phyloP scores from a whole-genome alignment of 2,113 vertebrate genomes.

The Myrmecobius fasciatus region DNA sequence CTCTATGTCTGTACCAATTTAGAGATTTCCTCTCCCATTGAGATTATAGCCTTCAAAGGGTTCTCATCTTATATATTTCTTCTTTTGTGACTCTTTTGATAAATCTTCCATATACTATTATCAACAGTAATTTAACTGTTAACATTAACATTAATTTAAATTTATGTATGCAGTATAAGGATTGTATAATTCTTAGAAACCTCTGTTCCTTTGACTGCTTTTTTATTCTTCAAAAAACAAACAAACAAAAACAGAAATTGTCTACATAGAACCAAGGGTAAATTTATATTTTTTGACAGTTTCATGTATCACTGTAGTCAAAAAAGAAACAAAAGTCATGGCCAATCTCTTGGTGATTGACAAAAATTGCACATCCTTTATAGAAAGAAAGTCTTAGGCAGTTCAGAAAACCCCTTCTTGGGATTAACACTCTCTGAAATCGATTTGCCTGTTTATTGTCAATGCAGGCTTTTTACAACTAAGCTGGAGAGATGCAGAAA shows the following conservation, averaged over 20 bases:
- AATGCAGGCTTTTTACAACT: constrained; percentile 40
- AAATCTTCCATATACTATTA: background rate
- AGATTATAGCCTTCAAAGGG: background rate
- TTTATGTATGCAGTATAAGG: background rate
- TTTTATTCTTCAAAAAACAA: background rate
- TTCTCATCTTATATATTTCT: background rate
- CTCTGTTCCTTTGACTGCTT: background rate
- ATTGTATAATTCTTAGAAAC: background rate
- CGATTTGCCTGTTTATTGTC: constrained; percentile 3
- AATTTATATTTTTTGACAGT: background rate
- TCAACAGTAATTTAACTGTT: too few relatives aligned
- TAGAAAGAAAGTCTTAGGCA: background rate
- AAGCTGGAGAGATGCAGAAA: background rate
- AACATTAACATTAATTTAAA: background rate
- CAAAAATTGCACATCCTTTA: background rate
- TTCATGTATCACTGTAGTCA: background rate
- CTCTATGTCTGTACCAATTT: background rate
- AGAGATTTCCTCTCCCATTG: background rate
- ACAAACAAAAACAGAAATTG: background rate
- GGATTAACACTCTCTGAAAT: constrained; percentile 57
- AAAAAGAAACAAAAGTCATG: background rate
- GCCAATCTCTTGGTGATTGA: background rate
- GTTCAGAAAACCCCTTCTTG: constrained; percentile 21
- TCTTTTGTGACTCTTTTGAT: background rate
- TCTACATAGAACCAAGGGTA: background rate